Evolutionary conservation across 2,888 invertebrate genomes (phyloP), one percentile per base, ranked within the genome.

Genomic region (Himalopsyche japonica): DNA sequence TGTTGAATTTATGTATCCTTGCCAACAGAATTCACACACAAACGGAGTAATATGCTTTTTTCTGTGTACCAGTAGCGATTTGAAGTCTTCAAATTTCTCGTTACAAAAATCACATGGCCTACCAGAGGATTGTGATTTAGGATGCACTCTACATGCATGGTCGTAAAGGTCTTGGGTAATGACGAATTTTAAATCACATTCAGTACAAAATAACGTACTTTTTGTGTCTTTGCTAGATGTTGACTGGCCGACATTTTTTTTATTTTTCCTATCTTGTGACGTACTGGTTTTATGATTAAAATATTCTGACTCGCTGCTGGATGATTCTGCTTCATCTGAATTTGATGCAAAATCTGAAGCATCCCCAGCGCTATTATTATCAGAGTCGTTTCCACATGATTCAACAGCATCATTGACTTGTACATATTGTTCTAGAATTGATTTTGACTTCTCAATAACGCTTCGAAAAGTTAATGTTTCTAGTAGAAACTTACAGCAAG

Each of bases 11-110:
- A 89, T 90, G 86, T 91, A 92, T 0, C 92, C 92, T 85, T 90
- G 90, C 92, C 92, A 92, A 80, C 92, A 92, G 43, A 91, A 90
- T 84, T 91, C 90, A 88, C 92, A 92, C 43, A 92, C 87, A 86
- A 89, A 91, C 0, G 92, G 92, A 87, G 89, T 91, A 18, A 90
- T 84, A 87, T 92, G 92, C 20, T 91, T 88, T 86, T 91, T 92
- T 85, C 91, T 90, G 79, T 92, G 92, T 82, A 90, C 87, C 1
- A 92, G 91, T 79, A 92, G 87, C 0, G 91, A 89, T 12, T 91
- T 89, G 82, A 92, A 92, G 86, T 92, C 92, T 70, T 91, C 91
- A 89, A 92, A 92, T 85, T 91, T 92, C 86, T 92, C 92, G 88
- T 90, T 89, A 84, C 92, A 92, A 86, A 91, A 92, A 76, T 92